These are phyloP conservation scores for Stigmatopora nigra DNA, from an alignment of 2,113 vertebrate species.

Conservation along the genomic window DNA sequence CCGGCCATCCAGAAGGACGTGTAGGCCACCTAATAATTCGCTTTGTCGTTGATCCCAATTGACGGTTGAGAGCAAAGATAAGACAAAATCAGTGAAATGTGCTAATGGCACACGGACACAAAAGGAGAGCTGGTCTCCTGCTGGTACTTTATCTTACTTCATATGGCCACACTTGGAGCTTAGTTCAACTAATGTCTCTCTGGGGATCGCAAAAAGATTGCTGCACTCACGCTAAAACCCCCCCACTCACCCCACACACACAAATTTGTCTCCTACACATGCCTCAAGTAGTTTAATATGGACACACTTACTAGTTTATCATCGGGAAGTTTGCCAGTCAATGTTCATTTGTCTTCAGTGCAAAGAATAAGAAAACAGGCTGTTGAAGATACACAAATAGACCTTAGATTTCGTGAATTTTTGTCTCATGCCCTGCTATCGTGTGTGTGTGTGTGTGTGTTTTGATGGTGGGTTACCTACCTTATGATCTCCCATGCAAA, in stretches of 20 bases:
- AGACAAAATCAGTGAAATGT: conserved; percentile 55
- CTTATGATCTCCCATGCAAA: conserved; percentile 82
- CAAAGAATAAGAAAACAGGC: conserved; percentile 75
- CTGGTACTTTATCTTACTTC: conserved; percentile 61
- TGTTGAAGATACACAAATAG: conserved; percentile 33
- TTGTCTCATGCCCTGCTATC: neutral
- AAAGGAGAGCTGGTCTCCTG: conserved; percentile 49
- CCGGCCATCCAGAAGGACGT: conserved; percentile 30
- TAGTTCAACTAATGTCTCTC: conserved; percentile 46
- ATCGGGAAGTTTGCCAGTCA: conserved; percentile 44
- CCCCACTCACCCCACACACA: neutral
- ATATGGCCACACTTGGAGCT: conserved; percentile 39
- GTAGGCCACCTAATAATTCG: conserved; percentile 15
- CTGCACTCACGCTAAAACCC: conserved; percentile 33
- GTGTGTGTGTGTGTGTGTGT: neutral
- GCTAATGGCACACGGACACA: conserved; percentile 54
- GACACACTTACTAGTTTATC: conserved; percentile 45
- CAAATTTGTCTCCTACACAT: conserved; percentile 5
- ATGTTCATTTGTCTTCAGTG: conserved; percentile 62
- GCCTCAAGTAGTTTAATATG: neutral
- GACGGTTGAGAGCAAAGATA: conserved; percentile 56
- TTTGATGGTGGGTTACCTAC: conserved; percentile 62
- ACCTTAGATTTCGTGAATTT: conserved; percentile 3
- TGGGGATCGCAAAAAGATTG: conserved; percentile 48
- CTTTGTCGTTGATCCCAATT: conserved; percentile 35